phyloP scores from a whole-genome alignment of 2,113 vertebrate species.

The Bucco capensis region DNA sequence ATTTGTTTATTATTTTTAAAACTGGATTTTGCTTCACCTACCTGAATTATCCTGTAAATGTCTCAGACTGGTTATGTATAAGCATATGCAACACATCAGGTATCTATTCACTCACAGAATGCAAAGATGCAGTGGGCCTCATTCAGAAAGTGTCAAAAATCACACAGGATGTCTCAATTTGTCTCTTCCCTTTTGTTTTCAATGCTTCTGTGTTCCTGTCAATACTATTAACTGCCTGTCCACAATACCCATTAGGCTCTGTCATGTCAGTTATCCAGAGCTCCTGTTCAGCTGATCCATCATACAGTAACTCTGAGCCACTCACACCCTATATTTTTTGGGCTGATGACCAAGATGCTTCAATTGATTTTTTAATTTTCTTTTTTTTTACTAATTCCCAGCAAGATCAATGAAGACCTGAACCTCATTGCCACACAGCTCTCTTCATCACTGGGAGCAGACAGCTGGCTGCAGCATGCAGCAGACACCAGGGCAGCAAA shows the following conservation, averaged over 20 bases:
- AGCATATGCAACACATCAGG: background rate
- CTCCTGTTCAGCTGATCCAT: conserved; percentile 20
- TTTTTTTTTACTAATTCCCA: conserved; percentile 22
- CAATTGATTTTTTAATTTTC: background rate
- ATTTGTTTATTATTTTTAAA: background rate
- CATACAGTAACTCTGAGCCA: background rate
- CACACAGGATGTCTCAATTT: conserved; percentile 3
- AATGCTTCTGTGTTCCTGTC: conserved; percentile 10
- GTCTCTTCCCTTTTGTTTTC: background rate
- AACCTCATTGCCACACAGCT: background rate
- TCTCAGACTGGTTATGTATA: background rate
- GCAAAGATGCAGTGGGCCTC: background rate
- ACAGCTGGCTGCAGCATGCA: background rate
- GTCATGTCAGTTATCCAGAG: background rate
- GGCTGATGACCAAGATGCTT: background rate
- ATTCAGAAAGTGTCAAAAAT: conserved; percentile 4
- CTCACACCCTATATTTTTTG: conserved; percentile 26
- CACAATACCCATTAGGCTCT: conserved; percentile 22
- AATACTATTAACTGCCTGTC: conserved; percentile 11
- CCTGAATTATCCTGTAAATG: background rate
- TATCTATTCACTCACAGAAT: background rate
- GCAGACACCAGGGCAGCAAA: background rate
- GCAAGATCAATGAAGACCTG: conserved; percentile 37
- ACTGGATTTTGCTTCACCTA: background rate
- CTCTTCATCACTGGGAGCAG: conserved; percentile 31